Base-by-base conservation (phyloP, 2,888 invertebrate species). In the Sinohyriopsis cumingii region DNA sequence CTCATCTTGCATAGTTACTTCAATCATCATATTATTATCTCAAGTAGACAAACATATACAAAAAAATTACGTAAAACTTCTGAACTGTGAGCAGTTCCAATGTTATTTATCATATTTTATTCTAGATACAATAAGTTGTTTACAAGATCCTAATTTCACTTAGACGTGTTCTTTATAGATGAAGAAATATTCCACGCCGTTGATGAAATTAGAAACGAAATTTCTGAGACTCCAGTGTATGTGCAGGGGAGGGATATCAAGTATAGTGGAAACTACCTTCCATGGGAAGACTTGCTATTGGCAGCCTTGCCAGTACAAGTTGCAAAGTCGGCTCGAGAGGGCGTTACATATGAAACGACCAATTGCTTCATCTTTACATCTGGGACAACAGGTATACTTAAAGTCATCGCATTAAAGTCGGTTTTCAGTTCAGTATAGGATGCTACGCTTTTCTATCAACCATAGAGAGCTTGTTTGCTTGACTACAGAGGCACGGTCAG, bases 361-460 rank as follows among this genome's bases (percentile, higher is more conserved):
- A 91, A 98, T 66, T 92, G 97, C 60, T 99, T 98, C 87, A 98
- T 99, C 87, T 99, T 97, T 90, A 99, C 99, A 0, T 98, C 98
- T 59, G 88, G 88, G 55, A 88, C 87, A 3, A 87, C 88, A 76
- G 88, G 88, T 86, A 68, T 63, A 70, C 1, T 5, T 15, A 0
- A 45, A 45, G 3, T 3, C 45, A 45, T 45, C 3, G 3, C 1
- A 15, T 45, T 45, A 45, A 45, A 45, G 45, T 45, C 45, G 3
- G 45, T 15, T 45, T 12, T 15, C 45, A 33, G 15, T 45, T 45
- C 3, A 15, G 45, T 45, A 15, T 45, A 45, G 45, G 3, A 45
- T 45, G 3, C 45, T 45, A 45, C 12, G 45, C 12, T 45, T 33
- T 33, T 12, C 3, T 45, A 45, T 45, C 45, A 45, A 12, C 45